Base-by-base conservation (phyloP, 1,140 invertebrate genomes). In the Anastatus disparis region DNA sequence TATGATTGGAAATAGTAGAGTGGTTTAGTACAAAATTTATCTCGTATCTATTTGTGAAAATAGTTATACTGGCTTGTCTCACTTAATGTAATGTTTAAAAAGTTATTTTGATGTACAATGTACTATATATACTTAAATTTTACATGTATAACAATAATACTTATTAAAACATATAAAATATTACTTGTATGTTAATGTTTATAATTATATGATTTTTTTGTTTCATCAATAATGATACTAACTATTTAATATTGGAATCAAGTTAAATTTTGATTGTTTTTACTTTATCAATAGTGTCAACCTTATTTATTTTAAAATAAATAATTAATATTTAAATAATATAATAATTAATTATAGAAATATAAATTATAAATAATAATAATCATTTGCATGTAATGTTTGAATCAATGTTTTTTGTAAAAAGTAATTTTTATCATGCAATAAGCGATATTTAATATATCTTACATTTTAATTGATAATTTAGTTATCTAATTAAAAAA, bases 361-460 rank as follows among this genome's bases (percentile, higher is more conserved):
- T 44, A 35, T 24, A 40, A 46, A 22, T 29, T 46, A 48, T 22
- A 12, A 20, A 63, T 53, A 55, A 69, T 61, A 61, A 68, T 59
- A 56, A 69, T 17, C 20, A 40, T 53, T 70, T 70, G 24, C 22
- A 24, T 70, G 44, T 55, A 27, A 62, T 53, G 42, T 74, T 76
- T 56, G 50, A 46, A 63, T 31, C 35, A 46, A 44, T 46, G 26
- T 29, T 31, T 62, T 63, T 35, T 46, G 44, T 12, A 42, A 44
- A 59, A 46, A 44, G 24, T 44, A 17, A 38, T 46, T 38, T 42
- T 20, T 61, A 26, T 38, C 35, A 38, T 29, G 7, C 10, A 24
- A 61, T 17, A 9, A 61, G 15, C 40, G 46, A 61, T 29, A 61
- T 46, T 24, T 3, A 46, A 61, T 58, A 58, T 29, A 38, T 59